Percentiles rank a stretch among this genome's conserved stretches.
These are phyloP conservation scores for Lochmaea capreae DNA, from an alignment of 2,888 invertebrate species.

Conservation along the genomic window DNA sequence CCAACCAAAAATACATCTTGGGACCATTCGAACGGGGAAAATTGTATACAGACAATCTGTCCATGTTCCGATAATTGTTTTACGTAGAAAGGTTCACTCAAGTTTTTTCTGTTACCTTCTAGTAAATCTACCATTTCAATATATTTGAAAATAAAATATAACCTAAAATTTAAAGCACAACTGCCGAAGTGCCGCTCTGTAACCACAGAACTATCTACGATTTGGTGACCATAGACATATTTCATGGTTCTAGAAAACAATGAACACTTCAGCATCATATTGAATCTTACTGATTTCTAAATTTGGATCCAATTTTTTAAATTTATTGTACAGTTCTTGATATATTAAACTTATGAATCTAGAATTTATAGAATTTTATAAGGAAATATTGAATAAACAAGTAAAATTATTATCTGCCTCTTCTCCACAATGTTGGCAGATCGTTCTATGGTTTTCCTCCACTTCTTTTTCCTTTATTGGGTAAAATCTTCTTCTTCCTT, in stretches of 20 bases:
- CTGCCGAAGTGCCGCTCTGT: background rate
- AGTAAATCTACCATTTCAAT: conserved; percentile 41
- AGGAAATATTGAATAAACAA: no score
- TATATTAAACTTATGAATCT: no score
- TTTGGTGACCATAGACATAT: no score
- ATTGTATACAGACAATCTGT: conserved; percentile 70
- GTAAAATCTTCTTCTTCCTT: background rate
- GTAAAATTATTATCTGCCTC: no score
- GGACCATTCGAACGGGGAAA: conserved; percentile 75
- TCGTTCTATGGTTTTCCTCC: background rate
- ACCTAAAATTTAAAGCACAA: conserved; percentile 5
- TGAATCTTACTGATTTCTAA: no score
- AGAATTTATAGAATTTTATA: no score
- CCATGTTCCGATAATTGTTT: conserved; percentile 67
- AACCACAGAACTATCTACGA: background rate
- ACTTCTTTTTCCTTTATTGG: background rate
- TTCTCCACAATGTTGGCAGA: background rate
- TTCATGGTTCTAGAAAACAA: no score
- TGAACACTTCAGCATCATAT: no score
- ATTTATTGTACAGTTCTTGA: no score
- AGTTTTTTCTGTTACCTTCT: conserved; percentile 47
- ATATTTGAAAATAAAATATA: background rate
- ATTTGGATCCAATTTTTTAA: no score
- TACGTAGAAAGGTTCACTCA: conserved; percentile 58
- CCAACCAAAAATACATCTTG: conserved; percentile 73